Percentiles rank a stretch among this genome's conserved stretches.
These are phyloP conservation scores for Rallus limicola DNA, from an alignment of 2,113 vertebrate genomes.

Conservation along the genomic window DNA sequence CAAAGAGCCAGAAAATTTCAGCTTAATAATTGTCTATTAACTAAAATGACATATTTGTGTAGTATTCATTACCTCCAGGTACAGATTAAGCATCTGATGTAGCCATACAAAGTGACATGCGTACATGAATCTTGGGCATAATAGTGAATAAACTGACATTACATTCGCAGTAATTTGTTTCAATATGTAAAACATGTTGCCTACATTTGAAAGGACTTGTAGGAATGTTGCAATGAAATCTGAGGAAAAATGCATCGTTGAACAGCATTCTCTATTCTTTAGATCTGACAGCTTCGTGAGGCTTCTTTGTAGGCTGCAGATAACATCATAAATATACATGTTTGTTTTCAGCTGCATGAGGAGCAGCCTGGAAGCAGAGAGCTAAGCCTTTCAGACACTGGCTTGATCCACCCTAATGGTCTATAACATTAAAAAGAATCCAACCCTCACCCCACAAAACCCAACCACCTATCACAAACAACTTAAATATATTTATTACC, in stretches of 20 bases:
- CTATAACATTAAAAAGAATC: background rate
- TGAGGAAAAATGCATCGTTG: background rate
- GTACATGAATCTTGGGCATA: slow-evolving; percentile 66
- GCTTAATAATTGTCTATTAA: slow-evolving; percentile 75
- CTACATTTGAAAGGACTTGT: slow-evolving; percentile 53
- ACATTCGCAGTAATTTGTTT: slow-evolving; percentile 63
- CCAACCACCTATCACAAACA: background rate
- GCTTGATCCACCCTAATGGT: background rate
- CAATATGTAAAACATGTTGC: slow-evolving; percentile 68
- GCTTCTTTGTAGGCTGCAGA: background rate
- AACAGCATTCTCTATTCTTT: background rate
- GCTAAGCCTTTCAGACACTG: background rate
- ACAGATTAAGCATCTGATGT: slow-evolving; percentile 72
- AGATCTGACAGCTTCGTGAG: background rate
- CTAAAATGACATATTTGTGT: slow-evolving; percentile 72
- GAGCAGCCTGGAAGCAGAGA: background rate
- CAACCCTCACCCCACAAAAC: background rate
- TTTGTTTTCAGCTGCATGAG: slow-evolving; percentile 5
- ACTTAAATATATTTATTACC: background rate
- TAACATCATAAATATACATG: slow-evolving; percentile 16
- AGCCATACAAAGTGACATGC: slow-evolving; percentile 57
- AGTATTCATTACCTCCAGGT: slow-evolving; percentile 74
- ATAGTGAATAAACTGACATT: slow-evolving; percentile 64
- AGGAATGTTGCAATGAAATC: slow-evolving; percentile 49
- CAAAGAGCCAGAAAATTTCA: slow-evolving; percentile 73